Conservation (phyloP, 2,113 vertebrate species). For the Pholis gunnellus region DNA sequence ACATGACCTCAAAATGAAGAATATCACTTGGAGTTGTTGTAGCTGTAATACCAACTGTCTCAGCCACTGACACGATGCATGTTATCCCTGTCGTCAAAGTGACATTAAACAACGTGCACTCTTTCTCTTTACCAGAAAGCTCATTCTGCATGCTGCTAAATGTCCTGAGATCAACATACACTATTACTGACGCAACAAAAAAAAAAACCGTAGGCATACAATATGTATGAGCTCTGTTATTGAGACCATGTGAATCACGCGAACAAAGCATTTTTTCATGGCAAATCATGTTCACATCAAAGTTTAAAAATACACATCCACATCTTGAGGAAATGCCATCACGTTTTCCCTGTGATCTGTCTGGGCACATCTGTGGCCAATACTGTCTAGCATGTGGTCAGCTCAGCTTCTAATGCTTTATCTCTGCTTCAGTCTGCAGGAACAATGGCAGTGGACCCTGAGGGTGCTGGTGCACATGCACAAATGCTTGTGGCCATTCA, state of each 20-base stretch:
- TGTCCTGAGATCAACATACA: conserved; percentile 56
- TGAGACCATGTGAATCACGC: conserved; percentile 89
- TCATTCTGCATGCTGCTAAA: conserved; percentile 40
- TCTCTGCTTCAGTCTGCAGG: conserved; percentile 60
- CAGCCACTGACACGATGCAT: conserved; percentile 29
- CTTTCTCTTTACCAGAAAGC: conserved; percentile 41
- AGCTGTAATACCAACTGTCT: conserved; percentile 39
- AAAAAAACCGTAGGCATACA: conserved; percentile 70
- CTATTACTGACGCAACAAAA: conserved; percentile 19
- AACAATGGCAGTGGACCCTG: conserved; percentile 58
- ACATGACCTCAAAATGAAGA: conserved; percentile 46
- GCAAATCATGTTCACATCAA: conserved; percentile 91
- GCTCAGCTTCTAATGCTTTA: conserved; percentile 75
- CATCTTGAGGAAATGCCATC: conserved; percentile 92
- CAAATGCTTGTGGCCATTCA: conserved; percentile 7
- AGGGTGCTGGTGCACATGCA: conserved; percentile 17
- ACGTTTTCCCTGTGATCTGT: conserved; percentile 84
- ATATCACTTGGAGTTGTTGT: conserved; percentile 37
- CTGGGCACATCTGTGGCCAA: conserved; percentile 92
- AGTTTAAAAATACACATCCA: conserved; percentile 86
- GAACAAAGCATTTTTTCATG: conserved; percentile 92
- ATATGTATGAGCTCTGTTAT: conserved; percentile 86
- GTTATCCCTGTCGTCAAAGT: conserved; percentile 38
- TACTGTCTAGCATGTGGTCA: conserved; percentile 90
- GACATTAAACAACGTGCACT: background rate